Base-by-base conservation (phyloP, 53 echinoderm and acorn worm species). In the Apostichopus leukothele region DNA sequence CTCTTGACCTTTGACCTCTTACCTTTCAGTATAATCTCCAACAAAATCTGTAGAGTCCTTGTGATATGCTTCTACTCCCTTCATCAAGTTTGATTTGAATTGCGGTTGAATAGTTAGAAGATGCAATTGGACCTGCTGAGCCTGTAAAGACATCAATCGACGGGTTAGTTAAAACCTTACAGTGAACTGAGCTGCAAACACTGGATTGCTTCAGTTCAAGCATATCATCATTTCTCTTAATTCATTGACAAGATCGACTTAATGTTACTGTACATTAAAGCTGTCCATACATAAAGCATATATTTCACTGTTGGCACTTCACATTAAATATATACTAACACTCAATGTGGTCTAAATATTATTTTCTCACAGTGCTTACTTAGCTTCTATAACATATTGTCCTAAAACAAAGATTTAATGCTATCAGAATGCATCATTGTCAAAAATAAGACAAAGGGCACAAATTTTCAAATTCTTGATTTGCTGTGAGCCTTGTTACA, bases 31-130 rank as follows among this genome's bases (percentile, higher is more conserved):
- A 85, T 98, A 98, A 18, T 98, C 98, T 4, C 78, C 90, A 76
- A 95, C 93, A 91, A 95, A 98, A 54, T 68, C 78, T 54, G 90
- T 25, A 12, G 95, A 89, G 52, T 92, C 93, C 6, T 90, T 67
- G 60, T 94, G 94, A 88, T 88, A 98, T 61, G 57, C 63, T 20
- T 90, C 94, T 6, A 98, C 98, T 25, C 95, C 92, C 26, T 86
- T 94, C 50, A 98, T 85, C 9, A 98, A 91, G 90, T 98, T 90
- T 52, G 94, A 83, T 75, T 98, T 98, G 90, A 98, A 95, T 52
- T 92, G 84, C 19, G 98, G 98, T 88, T 98, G 98, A 87, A 98
- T 98, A 67, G 86, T 83, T 67, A 96, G 88, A 73, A 98, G 90
- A 54, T 93, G 95, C 23, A 90, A 83, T 67, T 94, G 94, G 25